Evolutionary conservation across 2,888 invertebrate genomes (phyloP), one percentile per base, ranked within the genome.

Genomic region (Euzetes globulus): DNA sequence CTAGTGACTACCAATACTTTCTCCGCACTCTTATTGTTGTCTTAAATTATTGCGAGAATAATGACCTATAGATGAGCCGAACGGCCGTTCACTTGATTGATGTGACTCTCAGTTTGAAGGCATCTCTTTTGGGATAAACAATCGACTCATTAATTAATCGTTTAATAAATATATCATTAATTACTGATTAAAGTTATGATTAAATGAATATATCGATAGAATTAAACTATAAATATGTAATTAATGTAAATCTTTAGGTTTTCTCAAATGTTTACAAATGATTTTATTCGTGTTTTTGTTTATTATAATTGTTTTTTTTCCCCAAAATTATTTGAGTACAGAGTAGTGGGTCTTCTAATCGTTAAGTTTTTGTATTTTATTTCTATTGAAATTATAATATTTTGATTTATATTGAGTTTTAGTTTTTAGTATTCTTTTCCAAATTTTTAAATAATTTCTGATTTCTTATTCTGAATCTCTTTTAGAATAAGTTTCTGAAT

Each of bases 1-100:
- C 68, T 68, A 68, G 68, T 17, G 41, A 68, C 68, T 68, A 68
- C 68, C 60, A 60, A 4, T 41, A 68, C 68, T 68, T 68, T 68
- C 41, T 22, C 2, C 68, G n/a, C n/a, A 37, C 27, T 33, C 9
- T 29, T 63, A 41, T 33, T 68, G 37, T 65, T 65, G 68, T 33
- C 19, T 63, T 68, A 19, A 60, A 60, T 33, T 60, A n/a, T 33
- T 29, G 33, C 17, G 22, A 4, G 22, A 29, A 60, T 68, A 37
- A 37, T 68, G 41, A 68, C 37, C 13, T 19, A 22, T 68, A 68
- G 22, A 19, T 41, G 19, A 41, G 6, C 19, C 19, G 37, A 68
- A 41, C 68, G 45, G 41, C 68, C 41, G 68, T 68, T 37, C 68
- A 68, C 7, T 55, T 55, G 25, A 41, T 58, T 58, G 58, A 58